phyloP scores from a whole-genome alignment of 2,888 invertebrate genomes.

The Coelopa pilipes region DNA sequence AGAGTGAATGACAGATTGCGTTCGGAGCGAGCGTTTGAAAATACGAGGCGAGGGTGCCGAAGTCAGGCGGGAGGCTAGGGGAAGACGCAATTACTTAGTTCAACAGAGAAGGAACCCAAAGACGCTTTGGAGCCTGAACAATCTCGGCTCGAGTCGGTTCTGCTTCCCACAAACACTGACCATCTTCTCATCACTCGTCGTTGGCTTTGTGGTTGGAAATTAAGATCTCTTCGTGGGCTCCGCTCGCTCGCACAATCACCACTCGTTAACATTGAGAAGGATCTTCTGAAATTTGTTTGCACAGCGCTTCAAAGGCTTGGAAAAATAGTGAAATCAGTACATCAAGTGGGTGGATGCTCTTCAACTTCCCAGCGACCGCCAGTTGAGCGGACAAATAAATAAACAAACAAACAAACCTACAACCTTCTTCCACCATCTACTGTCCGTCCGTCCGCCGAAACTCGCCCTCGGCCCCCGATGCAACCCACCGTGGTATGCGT shows the following conservation, averaged over 20 bases:
- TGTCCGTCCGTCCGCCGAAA: neutral
- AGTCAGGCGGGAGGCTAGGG: too few species aligned
- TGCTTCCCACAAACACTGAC: too few species aligned
- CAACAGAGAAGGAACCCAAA: too few species aligned
- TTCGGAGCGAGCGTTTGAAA: too few species aligned
- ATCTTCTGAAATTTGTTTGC: slow-evolving; percentile 23
- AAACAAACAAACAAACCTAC: neutral
- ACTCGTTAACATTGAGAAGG: slow-evolving; percentile 12
- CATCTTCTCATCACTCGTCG: neutral
- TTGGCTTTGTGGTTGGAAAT: slow-evolving; percentile 10
- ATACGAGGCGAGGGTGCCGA: too few species aligned
- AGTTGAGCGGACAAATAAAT: neutral
- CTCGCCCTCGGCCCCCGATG: slow-evolving; percentile 19
- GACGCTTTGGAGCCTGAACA: too few species aligned
- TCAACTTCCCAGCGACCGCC: neutral
- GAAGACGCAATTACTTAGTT: too few species aligned
- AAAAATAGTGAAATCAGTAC: slow-evolving; percentile 9
- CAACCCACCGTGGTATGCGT: neutral
- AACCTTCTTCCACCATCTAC: neutral
- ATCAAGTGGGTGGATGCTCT: slow-evolving; percentile 27
- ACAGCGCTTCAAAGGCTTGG: slow-evolving; percentile 11
- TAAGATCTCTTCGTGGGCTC: slow-evolving; percentile 1
- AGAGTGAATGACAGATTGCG: too few species aligned
- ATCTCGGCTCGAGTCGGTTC: too few species aligned
- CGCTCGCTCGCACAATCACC: neutral